phyloP scores from a whole-genome alignment of 1,140 invertebrate species.

The Trichoplusia ni region DNA sequence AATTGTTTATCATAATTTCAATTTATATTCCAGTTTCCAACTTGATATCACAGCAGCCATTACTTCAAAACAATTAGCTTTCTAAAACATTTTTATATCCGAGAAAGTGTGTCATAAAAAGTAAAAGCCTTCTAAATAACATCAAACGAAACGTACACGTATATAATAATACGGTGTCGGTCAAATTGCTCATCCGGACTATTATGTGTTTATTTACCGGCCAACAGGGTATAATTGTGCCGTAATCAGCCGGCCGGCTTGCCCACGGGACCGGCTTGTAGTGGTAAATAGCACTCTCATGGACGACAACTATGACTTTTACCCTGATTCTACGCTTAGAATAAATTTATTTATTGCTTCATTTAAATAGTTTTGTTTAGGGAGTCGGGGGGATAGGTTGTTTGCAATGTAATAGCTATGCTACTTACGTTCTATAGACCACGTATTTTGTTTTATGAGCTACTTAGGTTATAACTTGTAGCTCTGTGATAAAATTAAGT shows the following conservation, averaged over 20 bases:
- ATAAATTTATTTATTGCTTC: conserved; percentile 7
- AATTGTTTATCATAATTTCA: too few relatives aligned
- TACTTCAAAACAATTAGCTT: too few relatives aligned
- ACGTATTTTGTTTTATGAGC: too few relatives aligned
- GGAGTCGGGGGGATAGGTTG: too few relatives aligned
- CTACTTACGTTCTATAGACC: too few relatives aligned
- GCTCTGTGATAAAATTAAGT: too few relatives aligned
- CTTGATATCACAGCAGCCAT: too few relatives aligned
- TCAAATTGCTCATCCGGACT: conserved; percentile 28
- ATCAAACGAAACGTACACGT: conserved; percentile 15
- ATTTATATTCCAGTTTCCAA: too few relatives aligned
- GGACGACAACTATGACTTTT: conserved; percentile 17
- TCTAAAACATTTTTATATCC: too few relatives aligned
- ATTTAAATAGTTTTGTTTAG: neutral
- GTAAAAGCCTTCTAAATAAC: conserved; percentile 1
- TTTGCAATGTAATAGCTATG: too few relatives aligned
- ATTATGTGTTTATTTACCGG: conserved; percentile 42
- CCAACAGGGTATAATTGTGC: conserved; percentile 43
- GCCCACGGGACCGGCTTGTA: conserved; percentile 17
- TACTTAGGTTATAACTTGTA: too few relatives aligned
- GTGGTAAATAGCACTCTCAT: conserved; percentile 21
- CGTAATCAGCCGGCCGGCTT: conserved; percentile 31
- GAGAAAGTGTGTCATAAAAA: too few relatives aligned
- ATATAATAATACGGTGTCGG: conserved; percentile 24
- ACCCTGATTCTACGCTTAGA: conserved; percentile 18